Base-by-base conservation (phyloP, 1,140 invertebrate species). In the Lasaia peninsularis region DNA sequence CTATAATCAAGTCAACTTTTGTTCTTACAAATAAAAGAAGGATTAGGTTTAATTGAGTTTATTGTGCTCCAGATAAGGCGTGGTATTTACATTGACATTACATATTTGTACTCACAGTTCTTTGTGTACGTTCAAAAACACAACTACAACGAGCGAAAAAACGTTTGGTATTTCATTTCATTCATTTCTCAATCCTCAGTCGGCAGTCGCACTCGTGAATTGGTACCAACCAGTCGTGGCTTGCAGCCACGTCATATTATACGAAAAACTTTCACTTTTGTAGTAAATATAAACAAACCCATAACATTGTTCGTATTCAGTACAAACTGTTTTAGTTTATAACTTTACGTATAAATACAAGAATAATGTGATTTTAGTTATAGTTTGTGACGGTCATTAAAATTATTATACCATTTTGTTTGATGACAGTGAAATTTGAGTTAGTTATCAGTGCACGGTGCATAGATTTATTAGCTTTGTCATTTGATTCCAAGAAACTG, bases 251-350 rank as follows among this genome's bases (percentile, higher is more conserved):
- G 16, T 20, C 37, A 14, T 18, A 9, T 44, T 44, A 6, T 18
- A 21, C n/a, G 28, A 32, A 18, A 31, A 56, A 66, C 61, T 71
- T 69, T 71, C 62, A 49, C 61, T 69, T 66, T 54, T 58, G 37
- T 11, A 20, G 24, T 28, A 48, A 18, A 58, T 58, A 63, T 65
- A 68, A 68, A 71, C 69, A 68, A 60, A 61, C 10, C 8, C 9
- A 1, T 44, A 9, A 48, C 8, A 40, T 20, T 11, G 18, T 48
- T 20, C 2, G 16, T 44, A 9, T 44, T 16, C 11, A 11, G 18
- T 40, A 20, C 16, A 48, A 21, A 21, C 9, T 21, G 11, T 48
- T 18, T 18, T 9, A 44, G 10, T 18, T 44, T 11, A 18, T 16
- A 2, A 40, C 20, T 48, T 48, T 48, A 48, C 9, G 18, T 44